Conservation (phyloP, 2,797 vertebrate species). For the Micromesistius poutassou region DNA sequence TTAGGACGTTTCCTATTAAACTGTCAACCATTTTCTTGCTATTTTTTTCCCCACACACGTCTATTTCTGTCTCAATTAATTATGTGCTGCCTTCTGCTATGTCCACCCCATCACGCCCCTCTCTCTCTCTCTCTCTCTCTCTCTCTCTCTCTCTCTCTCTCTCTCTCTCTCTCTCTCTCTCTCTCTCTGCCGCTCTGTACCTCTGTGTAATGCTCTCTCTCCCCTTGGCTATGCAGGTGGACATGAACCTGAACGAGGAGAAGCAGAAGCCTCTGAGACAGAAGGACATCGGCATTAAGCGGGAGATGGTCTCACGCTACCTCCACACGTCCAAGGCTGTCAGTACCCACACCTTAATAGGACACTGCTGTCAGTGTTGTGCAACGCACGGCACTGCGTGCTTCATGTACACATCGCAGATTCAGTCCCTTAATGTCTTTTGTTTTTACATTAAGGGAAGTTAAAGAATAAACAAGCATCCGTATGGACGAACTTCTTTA, state of each 20-base stretch:
- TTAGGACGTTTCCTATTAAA: neutral
- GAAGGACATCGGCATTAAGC: constrained; percentile 87
- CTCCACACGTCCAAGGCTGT: constrained; percentile 87
- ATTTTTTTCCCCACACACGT: neutral
- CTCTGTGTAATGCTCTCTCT: neutral
- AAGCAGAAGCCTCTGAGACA: constrained; percentile 84
- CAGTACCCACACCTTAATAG: constrained; percentile 53
- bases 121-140: neutral
- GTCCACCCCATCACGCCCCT: neutral
- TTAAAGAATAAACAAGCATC: neutral
- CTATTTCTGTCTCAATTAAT: constrained; percentile 3
- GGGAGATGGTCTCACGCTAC: constrained; percentile 93
- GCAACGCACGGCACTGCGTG: neutral
- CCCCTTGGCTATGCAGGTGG: constrained; percentile 66
- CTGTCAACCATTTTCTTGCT: neutral
- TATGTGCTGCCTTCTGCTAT: neutral
- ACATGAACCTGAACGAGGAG: constrained; percentile 89
- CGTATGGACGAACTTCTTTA: neutral
- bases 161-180: neutral
- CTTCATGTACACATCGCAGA: neutral
- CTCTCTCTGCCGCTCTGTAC: neutral
- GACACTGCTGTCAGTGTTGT: neutral
- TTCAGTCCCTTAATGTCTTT: neutral
- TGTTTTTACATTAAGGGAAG: neutral
- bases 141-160: neutral